phyloP scores from a whole-genome alignment of 2,888 invertebrate genomes.

The Eueremaeus valkanovi region DNA sequence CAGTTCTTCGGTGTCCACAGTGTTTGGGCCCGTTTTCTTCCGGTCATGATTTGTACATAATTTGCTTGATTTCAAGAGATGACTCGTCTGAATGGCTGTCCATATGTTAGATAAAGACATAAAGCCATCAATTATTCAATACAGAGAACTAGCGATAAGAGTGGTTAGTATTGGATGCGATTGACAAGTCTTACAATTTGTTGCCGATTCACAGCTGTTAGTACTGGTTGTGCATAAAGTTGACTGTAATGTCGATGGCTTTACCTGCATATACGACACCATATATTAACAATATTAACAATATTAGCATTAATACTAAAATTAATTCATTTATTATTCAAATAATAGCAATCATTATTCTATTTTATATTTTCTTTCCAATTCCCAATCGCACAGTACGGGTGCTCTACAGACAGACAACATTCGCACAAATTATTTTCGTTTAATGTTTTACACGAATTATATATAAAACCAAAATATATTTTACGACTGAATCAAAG shows the following conservation, averaged over 20 bases:
- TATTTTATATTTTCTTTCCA: no score
- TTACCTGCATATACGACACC: conserved; percentile 22
- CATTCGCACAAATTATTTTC: no score
- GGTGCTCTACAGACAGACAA: neutral
- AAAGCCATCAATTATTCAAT: neutral
- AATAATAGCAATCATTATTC: no score
- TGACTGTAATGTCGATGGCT: conserved; percentile 32
- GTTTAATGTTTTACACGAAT: no score
- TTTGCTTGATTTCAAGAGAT: neutral
- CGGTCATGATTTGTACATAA: conserved; percentile 29
- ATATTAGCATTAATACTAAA: neutral
- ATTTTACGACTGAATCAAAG: no score
- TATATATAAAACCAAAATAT: no score
- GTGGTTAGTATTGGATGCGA: no score
- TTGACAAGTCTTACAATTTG: conserved; percentile 21
- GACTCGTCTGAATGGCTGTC: conserved; percentile 18
- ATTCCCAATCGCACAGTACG: no score
- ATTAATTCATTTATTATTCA: neutral
- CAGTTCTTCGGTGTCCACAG: conserved; percentile 22
- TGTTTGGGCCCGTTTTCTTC: conserved; percentile 5
- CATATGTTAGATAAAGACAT: neutral
- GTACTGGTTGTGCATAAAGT: conserved; percentile 32
- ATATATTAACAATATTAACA: no score
- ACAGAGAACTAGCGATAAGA: neutral
- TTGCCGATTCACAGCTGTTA: conserved; percentile 30